These are phyloP conservation scores for Chironomus striatipennis DNA, from an alignment of 1,140 invertebrate genomes.

Conservation along the genomic window DNA sequence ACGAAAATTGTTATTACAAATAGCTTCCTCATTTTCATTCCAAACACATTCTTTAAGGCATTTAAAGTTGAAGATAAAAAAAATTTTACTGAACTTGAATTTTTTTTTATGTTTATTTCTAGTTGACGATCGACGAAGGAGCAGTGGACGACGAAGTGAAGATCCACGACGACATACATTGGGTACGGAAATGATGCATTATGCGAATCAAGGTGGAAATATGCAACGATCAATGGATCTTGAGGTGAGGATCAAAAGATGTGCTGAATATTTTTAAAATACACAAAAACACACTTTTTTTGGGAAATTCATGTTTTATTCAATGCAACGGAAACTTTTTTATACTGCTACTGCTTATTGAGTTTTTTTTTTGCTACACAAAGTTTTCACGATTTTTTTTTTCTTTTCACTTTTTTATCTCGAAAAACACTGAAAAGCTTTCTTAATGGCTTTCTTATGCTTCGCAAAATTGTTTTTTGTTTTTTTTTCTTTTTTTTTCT, in stretches of 20 bases:
- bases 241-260: constrained; percentile 45
- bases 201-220: constrained; percentile 47
- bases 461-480: background rate
- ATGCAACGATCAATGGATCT: constrained; percentile 58
- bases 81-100: background rate
- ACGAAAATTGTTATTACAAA: background rate
- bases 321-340: background rate
- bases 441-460: background rate
- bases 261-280: background rate
- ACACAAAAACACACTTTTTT: background rate
- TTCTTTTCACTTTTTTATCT: too few relatives aligned
- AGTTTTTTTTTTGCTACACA: too few relatives aligned
- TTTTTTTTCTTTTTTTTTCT: background rate
- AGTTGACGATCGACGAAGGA: constrained; percentile 42
- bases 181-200: constrained; percentile 54
- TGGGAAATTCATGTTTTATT: background rate
- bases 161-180: constrained; percentile 61
- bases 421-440: background rate
- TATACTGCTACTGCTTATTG: background rate
- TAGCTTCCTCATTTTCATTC: background rate
- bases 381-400: too few relatives aligned
- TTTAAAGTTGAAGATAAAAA: too few relatives aligned
- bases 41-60: background rate
- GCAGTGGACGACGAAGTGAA: constrained; percentile 46
- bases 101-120: constrained; percentile 24